Evolutionary conservation across 2,797 vertebrate species (phyloP).

Genomic region (Psittacula echo): DNA sequence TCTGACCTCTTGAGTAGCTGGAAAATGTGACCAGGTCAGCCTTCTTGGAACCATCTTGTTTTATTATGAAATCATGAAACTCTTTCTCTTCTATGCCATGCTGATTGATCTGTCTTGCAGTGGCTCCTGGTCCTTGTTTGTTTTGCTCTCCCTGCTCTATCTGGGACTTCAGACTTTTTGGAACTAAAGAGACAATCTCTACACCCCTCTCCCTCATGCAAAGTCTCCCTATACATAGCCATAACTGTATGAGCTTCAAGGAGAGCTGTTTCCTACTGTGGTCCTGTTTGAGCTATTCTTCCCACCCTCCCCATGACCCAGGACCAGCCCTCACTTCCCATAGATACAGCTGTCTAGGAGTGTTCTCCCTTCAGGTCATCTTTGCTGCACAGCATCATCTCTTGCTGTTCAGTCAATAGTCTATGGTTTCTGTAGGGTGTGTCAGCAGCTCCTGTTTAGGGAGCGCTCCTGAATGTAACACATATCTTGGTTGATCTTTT

Average conservation of each 20-base stretch:
- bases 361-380: not conserved
- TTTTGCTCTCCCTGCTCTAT: not conserved
- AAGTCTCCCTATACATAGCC: not conserved
- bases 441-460: not conserved
- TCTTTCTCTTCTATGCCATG: not conserved
- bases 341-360: not conserved
- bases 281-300: not conserved
- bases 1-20: not conserved
- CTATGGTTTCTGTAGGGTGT: not conserved
- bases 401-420: not conserved
- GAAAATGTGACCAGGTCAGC: not conserved
- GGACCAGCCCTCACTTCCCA: not conserved
- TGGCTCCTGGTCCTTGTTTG: not conserved
- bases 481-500: not conserved
- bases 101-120: not conserved
- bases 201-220: rapidly evolving
- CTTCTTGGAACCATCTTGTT: not conserved
- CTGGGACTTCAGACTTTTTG: not conserved
- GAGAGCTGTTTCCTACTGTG: not conserved
- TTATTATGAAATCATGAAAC: not conserved
- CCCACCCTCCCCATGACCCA: rapidly evolving
- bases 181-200: not conserved
- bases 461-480: not conserved
- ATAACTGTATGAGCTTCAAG: not conserved
- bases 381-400: not conserved